Conservation (phyloP, 2,888 invertebrate species). For the Ichneumon xanthorius region DNA sequence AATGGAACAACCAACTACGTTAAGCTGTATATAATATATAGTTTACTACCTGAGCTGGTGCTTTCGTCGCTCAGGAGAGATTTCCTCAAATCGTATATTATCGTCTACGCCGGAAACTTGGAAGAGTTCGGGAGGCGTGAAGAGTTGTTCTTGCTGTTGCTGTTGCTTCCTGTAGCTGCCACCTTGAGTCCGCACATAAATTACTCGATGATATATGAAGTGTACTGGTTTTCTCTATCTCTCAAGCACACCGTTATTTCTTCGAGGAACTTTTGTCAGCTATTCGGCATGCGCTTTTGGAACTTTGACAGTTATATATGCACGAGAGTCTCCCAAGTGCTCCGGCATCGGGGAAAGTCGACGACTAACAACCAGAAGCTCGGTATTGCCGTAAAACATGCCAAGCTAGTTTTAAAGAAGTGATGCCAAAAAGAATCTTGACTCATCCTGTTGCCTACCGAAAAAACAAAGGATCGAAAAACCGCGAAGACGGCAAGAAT, state of each 20-base stretch:
- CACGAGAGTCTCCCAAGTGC: too few relatives aligned
- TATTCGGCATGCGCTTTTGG: not conserved
- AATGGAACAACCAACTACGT: slow-evolving; percentile 17
- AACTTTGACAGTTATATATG: too few relatives aligned
- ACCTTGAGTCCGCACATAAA: not conserved
- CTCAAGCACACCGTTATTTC: not conserved
- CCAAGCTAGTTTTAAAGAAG: too few relatives aligned
- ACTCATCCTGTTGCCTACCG: too few relatives aligned
- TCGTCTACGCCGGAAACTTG: slow-evolving; percentile 2
- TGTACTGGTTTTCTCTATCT: not conserved
- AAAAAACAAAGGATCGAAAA: too few relatives aligned
- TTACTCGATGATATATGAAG: not conserved
- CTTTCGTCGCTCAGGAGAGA: slow-evolving; percentile 33
- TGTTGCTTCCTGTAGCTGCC: not conserved
- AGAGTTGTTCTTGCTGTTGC: not conserved
- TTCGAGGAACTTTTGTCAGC: not conserved
- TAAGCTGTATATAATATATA: slow-evolving; percentile 4
- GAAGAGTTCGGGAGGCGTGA: not conserved
- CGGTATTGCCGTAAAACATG: too few relatives aligned
- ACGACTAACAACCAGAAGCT: too few relatives aligned
- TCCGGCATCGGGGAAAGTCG: too few relatives aligned
- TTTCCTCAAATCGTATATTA: slow-evolving; percentile 30
- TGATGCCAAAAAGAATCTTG: too few relatives aligned
- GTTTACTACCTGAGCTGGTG: not conserved
- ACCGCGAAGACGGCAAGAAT: too few relatives aligned